phyloP scores from a whole-genome alignment of 2,888 invertebrate species.

The Eupithecia abbreviata region DNA sequence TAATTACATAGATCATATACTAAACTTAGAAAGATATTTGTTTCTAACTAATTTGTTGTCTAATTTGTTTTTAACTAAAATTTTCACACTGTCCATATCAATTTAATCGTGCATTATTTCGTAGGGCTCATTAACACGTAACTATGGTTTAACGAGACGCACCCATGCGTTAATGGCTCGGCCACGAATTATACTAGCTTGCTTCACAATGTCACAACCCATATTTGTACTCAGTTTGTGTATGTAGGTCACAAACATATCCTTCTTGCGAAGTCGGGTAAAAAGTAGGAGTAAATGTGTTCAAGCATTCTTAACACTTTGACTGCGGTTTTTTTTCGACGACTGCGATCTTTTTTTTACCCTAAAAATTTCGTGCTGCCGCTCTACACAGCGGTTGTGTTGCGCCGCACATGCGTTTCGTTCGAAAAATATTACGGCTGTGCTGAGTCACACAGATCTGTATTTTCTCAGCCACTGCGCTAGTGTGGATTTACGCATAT shows the following conservation, averaged over 20 bases:
- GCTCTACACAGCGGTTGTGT: too few relatives aligned
- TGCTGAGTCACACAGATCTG: too few relatives aligned
- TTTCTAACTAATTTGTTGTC: background rate
- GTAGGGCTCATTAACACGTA: constrained; percentile 33
- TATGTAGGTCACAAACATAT: constrained; percentile 1
- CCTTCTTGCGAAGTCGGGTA: too few relatives aligned
- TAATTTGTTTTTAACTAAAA: background rate
- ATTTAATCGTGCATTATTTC: constrained; percentile 27
- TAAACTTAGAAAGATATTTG: background rate
- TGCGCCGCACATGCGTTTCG: too few relatives aligned
- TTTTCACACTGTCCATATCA: constrained; percentile 7
- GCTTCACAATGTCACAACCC: constrained; percentile 38
- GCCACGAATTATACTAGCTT: constrained; percentile 51
- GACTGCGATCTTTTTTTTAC: too few relatives aligned
- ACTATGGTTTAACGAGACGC: constrained; percentile 52
- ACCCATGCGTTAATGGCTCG: constrained; percentile 56
- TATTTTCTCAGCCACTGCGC: too few relatives aligned
- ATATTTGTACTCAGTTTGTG: constrained; percentile 16
- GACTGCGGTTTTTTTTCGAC: too few relatives aligned
- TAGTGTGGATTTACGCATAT: too few relatives aligned
- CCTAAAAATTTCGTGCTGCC: too few relatives aligned
- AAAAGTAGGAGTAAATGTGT: background rate
- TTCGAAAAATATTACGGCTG: too few relatives aligned
- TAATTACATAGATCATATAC: too few relatives aligned
- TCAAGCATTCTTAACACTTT: background rate